These are phyloP conservation scores for Anodontia alba DNA, from an alignment of 2,888 invertebrate genomes.

Conservation along the genomic window DNA sequence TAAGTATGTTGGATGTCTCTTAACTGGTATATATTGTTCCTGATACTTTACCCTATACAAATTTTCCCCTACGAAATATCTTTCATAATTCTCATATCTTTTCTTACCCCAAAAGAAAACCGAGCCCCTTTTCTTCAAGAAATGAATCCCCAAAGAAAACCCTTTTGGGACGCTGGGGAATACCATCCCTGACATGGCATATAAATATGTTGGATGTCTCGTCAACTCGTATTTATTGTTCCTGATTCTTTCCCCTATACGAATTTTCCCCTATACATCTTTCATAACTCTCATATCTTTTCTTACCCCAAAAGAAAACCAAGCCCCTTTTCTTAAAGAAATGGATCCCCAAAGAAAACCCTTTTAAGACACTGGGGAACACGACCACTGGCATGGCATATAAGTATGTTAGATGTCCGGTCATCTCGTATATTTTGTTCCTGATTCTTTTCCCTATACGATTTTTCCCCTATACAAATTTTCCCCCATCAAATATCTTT, in stretches of 20 bases:
- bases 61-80: not conserved
- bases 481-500: too few species aligned
- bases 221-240: not conserved
- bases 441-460: too few species aligned
- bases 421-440: too few species aligned
- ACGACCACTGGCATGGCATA: too few species aligned
- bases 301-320: too few species aligned
- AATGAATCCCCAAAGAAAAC: not conserved
- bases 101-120: not conserved
- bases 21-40: not conserved
- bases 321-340: too few species aligned
- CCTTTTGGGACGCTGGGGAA: not conserved
- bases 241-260: slow-evolving; percentile 15
- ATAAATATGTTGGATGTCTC: not conserved
- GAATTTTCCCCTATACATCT: not conserved
- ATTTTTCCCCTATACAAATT: too few species aligned
- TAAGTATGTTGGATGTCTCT: not conserved
- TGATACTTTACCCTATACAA: not conserved
- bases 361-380: too few species aligned
- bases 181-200: not conserved
- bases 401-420: too few species aligned
- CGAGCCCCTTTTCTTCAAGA: not conserved
- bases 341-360: too few species aligned
- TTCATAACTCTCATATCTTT: too few species aligned
- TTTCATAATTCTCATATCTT: not conserved